Conservation (phyloP, 1,140 invertebrate species). For the Drosophila lacertosa region DNA sequence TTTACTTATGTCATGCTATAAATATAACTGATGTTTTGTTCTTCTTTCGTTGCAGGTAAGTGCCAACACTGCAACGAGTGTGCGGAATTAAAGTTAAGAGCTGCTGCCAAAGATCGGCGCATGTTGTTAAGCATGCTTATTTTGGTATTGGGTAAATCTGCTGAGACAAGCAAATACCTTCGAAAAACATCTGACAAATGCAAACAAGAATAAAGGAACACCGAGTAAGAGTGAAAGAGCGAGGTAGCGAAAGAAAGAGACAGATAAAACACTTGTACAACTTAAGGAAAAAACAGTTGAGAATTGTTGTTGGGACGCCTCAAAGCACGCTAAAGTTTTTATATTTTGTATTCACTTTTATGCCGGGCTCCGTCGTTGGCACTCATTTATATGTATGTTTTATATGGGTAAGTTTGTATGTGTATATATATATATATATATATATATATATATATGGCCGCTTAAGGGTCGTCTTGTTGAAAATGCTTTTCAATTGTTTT, state of each 20-base stretch:
- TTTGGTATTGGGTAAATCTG: constrained; percentile 65
- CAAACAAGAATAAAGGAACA: neutral
- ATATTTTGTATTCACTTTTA: constrained; percentile 32
- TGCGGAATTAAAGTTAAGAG: constrained; percentile 18
- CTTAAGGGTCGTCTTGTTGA: constrained; percentile 44
- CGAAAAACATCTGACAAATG: constrained; percentile 37
- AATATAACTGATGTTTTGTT: constrained; percentile 60
- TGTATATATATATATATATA: constrained; percentile 18
- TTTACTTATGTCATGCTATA: constrained; percentile 49
- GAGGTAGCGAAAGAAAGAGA: constrained; percentile 12
- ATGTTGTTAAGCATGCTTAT: constrained; percentile 58
- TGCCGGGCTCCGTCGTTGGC: constrained; percentile 8
- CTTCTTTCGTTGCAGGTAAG: constrained; percentile 70
- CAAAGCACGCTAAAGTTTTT: constrained; percentile 33
- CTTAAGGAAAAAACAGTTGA: constrained; percentile 68
- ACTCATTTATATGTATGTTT: constrained; percentile 28
- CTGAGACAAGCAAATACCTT: constrained; percentile 53
- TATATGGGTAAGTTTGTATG: constrained; percentile 17
- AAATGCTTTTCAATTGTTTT: constrained; percentile 64
- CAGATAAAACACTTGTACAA: constrained; percentile 70
- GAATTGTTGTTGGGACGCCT: constrained; percentile 39
- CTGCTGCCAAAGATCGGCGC: constrained; percentile 23
- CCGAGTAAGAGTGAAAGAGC: neutral
- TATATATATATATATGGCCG: constrained; percentile 13
- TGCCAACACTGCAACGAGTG: constrained; percentile 38